Conservation (phyloP, 2,113 vertebrate genomes). For the Regulus satrapa region DNA sequence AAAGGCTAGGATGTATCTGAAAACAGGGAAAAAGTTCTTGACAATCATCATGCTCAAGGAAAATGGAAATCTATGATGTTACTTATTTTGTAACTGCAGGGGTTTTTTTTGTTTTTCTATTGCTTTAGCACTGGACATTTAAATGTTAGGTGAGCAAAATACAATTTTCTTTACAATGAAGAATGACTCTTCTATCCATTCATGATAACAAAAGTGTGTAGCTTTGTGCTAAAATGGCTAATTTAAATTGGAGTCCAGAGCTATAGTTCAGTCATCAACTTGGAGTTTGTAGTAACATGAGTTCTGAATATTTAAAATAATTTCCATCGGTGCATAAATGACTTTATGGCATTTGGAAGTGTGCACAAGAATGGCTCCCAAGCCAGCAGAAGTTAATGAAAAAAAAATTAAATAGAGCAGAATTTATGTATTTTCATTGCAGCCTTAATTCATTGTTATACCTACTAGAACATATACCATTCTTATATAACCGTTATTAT, state of each 20-base stretch:
- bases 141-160: constrained; percentile 19
- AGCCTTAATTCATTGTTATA: neutral
- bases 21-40: neutral
- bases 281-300: neutral
- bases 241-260: constrained; percentile 40
- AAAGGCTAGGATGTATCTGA: neutral
- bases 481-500: neutral
- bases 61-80: neutral
- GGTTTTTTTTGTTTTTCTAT: neutral
- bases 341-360: neutral
- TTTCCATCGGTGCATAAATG: neutral
- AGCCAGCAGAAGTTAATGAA: constrained; percentile 7
- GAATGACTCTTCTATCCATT: neutral
- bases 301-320: neutral
- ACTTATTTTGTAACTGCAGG: neutral
- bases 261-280: neutral
- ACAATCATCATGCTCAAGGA: neutral
- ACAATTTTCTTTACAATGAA: neutral
- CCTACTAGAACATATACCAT: neutral
- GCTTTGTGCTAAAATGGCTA: constrained; percentile 15
- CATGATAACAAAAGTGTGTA: neutral
- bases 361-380: neutral
- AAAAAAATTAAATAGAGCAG: neutral
- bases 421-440: neutral
- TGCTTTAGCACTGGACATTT: neutral